Base-by-base conservation (phyloP, 1,140 invertebrate genomes). In the Drosophila novamexicana region DNA sequence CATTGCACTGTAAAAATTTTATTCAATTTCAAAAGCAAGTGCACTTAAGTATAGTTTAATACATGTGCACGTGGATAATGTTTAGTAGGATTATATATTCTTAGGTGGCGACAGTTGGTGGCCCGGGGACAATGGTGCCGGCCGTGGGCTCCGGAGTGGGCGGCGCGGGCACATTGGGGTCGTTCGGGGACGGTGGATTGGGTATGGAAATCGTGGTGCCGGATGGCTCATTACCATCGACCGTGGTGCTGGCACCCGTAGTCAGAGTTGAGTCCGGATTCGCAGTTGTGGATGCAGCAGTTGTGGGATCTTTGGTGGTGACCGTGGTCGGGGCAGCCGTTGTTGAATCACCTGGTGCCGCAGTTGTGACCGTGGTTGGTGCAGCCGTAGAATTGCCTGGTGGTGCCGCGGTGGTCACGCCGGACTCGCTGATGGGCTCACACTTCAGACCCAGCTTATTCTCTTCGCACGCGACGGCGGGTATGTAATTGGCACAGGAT, bases 81-180 rank as follows among this genome's bases (percentile, higher is more conserved):
- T 22, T 6, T 32, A 50, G 12, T 49, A 49, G 12, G 7, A 7
- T 7, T 36, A 29, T 10, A 37, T 36, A 37, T 36, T 0, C 12
- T 40, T 22, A 39, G 5, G 7, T 1, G 16, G 2, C 0, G 8
- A 7, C 3, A 18, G n/a, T 29, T 1, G 85, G 75, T n/a, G 88
- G 88, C 8, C 22, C 36, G 14, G 56, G 9, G 37, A 62, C 36
- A 10, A 77, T 50, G 39, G 12, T 14, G 16, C 71, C 68, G 5
- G 59, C 61, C 22, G 88, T 91, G 12, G 88, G 88, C 1, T 42
- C 32, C 7, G 88, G 88, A 1, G 76, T 77, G 7, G 53, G 37
- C 1, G 86, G 86, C 8, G 70, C 64, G 34, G 82, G 86, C 3
- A 68, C 53, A 65, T 64, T 36, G 40, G n/a, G 5, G 4, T 69